Conservation (phyloP, 1,140 invertebrate genomes). For the Sipha flava region DNA sequence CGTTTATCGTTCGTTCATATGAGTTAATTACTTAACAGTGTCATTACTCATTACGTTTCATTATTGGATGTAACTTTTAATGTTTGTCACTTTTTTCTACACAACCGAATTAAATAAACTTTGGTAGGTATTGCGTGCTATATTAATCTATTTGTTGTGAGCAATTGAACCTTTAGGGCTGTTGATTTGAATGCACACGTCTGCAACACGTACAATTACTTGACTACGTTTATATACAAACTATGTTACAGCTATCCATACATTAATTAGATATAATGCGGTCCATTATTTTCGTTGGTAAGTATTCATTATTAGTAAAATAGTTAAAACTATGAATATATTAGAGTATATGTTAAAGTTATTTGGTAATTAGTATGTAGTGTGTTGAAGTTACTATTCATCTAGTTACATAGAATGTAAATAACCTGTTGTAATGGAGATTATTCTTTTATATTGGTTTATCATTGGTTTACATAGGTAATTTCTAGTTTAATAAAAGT, state of each 20-base stretch:
- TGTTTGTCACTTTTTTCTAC: background rate
- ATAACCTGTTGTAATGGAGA: too few relatives aligned
- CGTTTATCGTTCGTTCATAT: constrained; percentile 6
- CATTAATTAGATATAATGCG: background rate
- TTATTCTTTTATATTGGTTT: background rate
- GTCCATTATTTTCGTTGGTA: background rate
- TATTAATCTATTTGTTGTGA: background rate
- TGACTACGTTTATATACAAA: background rate
- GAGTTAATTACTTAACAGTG: background rate
- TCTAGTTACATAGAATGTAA: too few relatives aligned
- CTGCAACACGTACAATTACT: background rate
- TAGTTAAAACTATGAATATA: too few relatives aligned
- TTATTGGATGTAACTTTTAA: background rate
- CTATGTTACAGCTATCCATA: background rate
- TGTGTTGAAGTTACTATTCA: too few relatives aligned
- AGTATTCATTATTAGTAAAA: background rate
- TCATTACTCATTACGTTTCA: background rate
- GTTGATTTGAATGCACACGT: background rate
- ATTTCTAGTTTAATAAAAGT: too few relatives aligned
- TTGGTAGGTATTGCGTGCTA: background rate
- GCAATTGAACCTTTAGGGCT: background rate
- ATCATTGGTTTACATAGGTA: background rate
- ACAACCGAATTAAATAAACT: background rate
- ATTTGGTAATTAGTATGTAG: too few relatives aligned
- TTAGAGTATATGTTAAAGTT: too few relatives aligned